phyloP scores from a whole-genome alignment of 2,113 vertebrate genomes.

The Gallinago media region DNA sequence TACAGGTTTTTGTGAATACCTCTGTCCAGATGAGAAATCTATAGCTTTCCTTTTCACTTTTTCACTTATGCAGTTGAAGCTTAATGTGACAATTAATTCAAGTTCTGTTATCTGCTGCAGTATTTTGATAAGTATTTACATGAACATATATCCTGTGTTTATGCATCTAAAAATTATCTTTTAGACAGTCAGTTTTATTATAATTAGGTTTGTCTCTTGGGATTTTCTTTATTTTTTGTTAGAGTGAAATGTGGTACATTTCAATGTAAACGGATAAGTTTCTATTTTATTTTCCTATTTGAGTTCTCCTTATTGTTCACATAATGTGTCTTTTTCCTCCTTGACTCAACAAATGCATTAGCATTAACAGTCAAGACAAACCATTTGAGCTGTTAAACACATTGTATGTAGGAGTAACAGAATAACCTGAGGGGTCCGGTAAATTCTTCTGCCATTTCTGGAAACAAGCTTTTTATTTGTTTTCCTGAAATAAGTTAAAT shows the following conservation, averaged over 20 bases:
- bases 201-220: background rate
- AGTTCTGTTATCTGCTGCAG: background rate
- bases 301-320: background rate
- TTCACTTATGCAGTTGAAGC: background rate
- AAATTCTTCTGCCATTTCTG: slow-evolving; percentile 10
- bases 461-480: background rate
- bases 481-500: slow-evolving; percentile 3
- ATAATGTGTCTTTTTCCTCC: background rate
- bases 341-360: background rate
- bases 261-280: background rate
- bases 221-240: background rate
- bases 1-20: background rate
- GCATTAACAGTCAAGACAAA: background rate
- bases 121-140: background rate
- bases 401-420: background rate
- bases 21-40: background rate
- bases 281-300: background rate
- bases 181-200: background rate
- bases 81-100: background rate
- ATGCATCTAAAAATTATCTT: background rate
- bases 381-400: background rate
- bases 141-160: background rate
- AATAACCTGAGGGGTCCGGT: background rate
- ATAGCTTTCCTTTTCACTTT: background rate
- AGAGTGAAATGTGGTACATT: background rate